phyloP scores from a whole-genome alignment of 2,797 vertebrate species.

The Numenius phaeopus region DNA sequence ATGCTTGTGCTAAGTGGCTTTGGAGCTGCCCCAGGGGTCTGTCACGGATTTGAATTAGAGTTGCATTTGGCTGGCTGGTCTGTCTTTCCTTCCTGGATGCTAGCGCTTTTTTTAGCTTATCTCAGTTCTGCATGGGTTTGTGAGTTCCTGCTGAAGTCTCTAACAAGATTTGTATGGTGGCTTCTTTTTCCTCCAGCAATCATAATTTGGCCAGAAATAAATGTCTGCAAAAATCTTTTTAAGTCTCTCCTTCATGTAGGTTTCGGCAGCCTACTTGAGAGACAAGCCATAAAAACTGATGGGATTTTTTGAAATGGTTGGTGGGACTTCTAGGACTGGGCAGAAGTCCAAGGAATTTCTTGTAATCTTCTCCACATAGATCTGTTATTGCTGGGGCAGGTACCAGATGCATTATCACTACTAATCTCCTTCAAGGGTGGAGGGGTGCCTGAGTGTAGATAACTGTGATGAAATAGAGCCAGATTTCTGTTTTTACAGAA shows the following conservation, averaged over 20 bases:
- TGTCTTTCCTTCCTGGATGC: constrained; percentile 62
- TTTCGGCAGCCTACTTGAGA: constrained; percentile 55
- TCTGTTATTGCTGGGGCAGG: constrained; percentile 61
- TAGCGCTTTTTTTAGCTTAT: constrained; percentile 73
- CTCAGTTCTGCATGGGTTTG: constrained; percentile 70
- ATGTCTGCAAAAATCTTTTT: constrained; percentile 63
- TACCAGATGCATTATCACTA: constrained; percentile 65
- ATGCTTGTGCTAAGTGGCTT: constrained; percentile 63
- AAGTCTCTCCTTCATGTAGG: constrained; percentile 31
- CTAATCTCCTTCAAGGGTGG: constrained; percentile 55
- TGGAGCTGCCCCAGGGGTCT: constrained; percentile 73
- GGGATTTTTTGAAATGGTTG: constrained; percentile 54
- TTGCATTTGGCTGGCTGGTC: constrained; percentile 63
- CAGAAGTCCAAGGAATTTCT: constrained; percentile 54
- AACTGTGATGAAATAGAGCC: constrained; percentile 48
- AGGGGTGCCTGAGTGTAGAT: constrained; percentile 39
- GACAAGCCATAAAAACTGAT: constrained; percentile 62
- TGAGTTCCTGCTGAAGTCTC: constrained; percentile 60
- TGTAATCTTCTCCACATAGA: constrained; percentile 42
- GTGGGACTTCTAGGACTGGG: constrained; percentile 61
- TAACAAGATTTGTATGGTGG: constrained; percentile 74
- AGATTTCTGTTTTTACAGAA: constrained; percentile 42
- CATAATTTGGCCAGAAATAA: constrained; percentile 68
- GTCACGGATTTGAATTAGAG: constrained; percentile 70
- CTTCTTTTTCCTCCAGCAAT: constrained; percentile 68